These are phyloP conservation scores for Amazona guildingii DNA, from an alignment of 2,113 vertebrate genomes.

Conservation along the genomic window DNA sequence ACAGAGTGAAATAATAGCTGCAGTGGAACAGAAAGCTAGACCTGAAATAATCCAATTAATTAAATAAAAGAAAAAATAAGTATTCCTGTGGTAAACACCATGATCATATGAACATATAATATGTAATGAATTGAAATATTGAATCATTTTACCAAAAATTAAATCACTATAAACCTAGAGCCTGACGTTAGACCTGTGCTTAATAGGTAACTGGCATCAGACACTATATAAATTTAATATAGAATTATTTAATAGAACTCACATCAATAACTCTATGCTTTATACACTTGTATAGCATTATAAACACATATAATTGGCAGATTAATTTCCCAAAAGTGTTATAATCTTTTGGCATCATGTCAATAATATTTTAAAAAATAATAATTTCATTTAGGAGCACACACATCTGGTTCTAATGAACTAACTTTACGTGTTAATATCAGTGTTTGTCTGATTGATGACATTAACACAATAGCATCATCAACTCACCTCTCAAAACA, in stretches of 20 bases:
- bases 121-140: background rate
- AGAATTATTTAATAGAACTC: background rate
- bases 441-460: background rate
- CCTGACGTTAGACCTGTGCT: background rate
- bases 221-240: background rate
- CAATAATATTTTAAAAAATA: background rate
- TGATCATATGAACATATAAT: background rate
- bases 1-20: background rate
- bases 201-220: background rate
- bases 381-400: background rate
- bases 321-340: background rate
- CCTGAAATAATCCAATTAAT: background rate
- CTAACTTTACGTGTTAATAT: constrained; percentile 8
- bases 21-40: background rate
- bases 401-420: background rate
- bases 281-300: background rate
- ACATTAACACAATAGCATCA: constrained; percentile 5
- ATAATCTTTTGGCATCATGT: background rate
- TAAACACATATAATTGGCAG: background rate
- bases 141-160: background rate
- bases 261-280: background rate
- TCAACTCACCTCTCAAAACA: background rate
- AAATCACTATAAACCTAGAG: background rate
- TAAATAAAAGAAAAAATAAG: background rate
- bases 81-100: background rate